A percentile compares a stretch with the other conserved stretches of the same genome.
Evolutionary conservation across 2,888 invertebrate species (phyloP).

Genomic region (Microplitis deprimator): DNA sequence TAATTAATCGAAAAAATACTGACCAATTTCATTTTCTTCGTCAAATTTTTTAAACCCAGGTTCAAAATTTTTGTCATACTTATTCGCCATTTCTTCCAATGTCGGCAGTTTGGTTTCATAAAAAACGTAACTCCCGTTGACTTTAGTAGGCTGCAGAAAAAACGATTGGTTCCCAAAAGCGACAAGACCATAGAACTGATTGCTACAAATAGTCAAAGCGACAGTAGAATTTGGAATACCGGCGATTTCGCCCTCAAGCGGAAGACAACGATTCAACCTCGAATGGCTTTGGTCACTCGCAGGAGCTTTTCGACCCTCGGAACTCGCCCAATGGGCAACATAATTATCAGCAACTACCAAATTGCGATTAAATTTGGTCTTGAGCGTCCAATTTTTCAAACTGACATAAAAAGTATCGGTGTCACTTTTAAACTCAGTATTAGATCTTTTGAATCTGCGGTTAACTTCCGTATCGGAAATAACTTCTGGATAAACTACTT

Average conservation of each 20-base stretch:
- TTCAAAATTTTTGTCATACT: neutral
- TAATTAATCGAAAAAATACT: neutral
- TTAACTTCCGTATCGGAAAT: constrained; percentile 2
- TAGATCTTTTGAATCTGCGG: constrained; percentile 8
- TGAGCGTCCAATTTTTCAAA: constrained; percentile 40
- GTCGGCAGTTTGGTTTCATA: constrained; percentile 26
- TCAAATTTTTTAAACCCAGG: neutral
- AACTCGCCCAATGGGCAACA: constrained; percentile 29
- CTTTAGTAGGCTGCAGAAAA: constrained; percentile 47
- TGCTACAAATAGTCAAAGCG: constrained; percentile 47
- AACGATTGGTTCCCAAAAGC: constrained; percentile 41
- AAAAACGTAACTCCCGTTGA: constrained; percentile 13
- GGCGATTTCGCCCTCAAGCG: constrained; percentile 45
- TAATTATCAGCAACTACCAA: constrained; percentile 17
- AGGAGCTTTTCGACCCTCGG: constrained; percentile 18
- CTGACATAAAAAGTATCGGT: constrained; percentile 7
- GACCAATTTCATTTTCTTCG: neutral
- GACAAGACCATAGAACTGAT: constrained; percentile 48
- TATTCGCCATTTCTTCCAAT: constrained; percentile 8
- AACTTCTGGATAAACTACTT: constrained; percentile 30
- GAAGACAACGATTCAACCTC: constrained; percentile 10
- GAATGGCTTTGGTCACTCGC: constrained; percentile 28
- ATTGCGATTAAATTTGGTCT: constrained; percentile 21
- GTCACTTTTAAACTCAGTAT: neutral
- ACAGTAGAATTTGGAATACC: constrained; percentile 46